Evolutionary conservation across 2,797 vertebrate species (phyloP), one percentile per base, ranked within the genome.

Genomic region (Micropoecilia bifurca): DNA sequence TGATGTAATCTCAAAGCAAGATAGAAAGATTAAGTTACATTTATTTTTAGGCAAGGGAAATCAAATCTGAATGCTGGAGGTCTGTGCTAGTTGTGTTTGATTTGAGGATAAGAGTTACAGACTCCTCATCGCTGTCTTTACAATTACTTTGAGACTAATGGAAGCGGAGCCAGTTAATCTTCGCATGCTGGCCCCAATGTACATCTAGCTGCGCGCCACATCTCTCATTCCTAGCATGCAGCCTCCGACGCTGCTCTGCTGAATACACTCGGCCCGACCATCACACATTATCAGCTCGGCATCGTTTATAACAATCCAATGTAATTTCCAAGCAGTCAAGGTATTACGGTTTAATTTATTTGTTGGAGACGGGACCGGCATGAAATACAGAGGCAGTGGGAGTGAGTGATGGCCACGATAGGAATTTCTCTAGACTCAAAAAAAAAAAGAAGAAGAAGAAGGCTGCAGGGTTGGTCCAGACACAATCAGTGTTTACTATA

Each of bases 91-190:
- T 81, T 85, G 61, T 88, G 85, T 90, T 92, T 93, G 90, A 92
- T 91, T 92, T 86, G 80, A 86, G 84, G 81, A 91, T 92, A 85
- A 90, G 84, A 85, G 91, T 83, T 76, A 59, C 33, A 78, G 83
- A 89, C 84, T 81, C 75, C 73, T 91, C 88, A 80, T 81, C 22
- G 88, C 89, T 86, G 91, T 92, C 90, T 89, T 66, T 78, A 88
- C 85, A 91, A 94, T 93, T 91, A 92, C 88, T 83, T 74, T 88
- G 90, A 93, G 85, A 87, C 87, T 93, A 92, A 94, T 92, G 80
- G 89, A 90, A 90, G 88, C 41, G 4, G 92, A 92, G 59, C 77
- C 79, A 13, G 80, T 85, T 91, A 91, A 93, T 93, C 91, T 91
- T 91, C 84, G 73, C 83, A 85, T 14, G 91, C 89, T 91, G 80